Evolutionary conservation across 2,797 vertebrate species (phyloP), one percentile per base, ranked within the genome.

Genomic region (Spinus pinus): DNA sequence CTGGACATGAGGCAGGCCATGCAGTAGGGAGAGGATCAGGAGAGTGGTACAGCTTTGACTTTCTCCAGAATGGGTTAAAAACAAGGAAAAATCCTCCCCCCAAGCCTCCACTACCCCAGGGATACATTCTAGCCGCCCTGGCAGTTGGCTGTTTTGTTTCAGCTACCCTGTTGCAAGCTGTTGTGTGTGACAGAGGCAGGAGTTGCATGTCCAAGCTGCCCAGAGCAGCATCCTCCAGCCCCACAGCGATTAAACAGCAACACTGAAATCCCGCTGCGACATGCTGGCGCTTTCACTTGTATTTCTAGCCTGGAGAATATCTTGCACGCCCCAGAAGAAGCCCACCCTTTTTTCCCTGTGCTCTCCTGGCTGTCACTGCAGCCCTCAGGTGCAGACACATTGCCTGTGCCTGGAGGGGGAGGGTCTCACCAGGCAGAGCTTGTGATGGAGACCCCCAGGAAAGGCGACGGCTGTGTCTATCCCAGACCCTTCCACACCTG

Each of bases 371-470:
- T 17, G 31, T 15, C 12, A 6, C 5, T 12, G 18, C 42, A 64
- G 50, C 19, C 22, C 51, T 41, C 15, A 19, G 66, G 25, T 0
- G 2, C 2, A 3, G 22, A 12, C 56, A n/a, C 19, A 8, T 4
- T 4, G 24, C 27, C 25, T 12, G 8, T 14, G 21, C 8, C 22
- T 6, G 13, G 20, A 41, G 18, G 0, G 0, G 9, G 9, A 20
- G 2, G 3, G 8, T 54, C 39, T 42, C 44, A 60, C 2, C 28
- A 17, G 31, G 11, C 16, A 25, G 9, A 14, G 13, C 3, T 49
- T 16, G 16, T 37, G 47, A 33, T 0, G 28, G 27, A 37, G 9
- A 8, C 6, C 7, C 11, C 10, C 19, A 41, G 35, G 31, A 70
- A 49, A 2, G 62, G 15, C 6, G 7, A 28, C 1, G 6, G 30